Conservation (phyloP, 2,113 vertebrate species). For the Neolamprologus ventralis region DNA sequence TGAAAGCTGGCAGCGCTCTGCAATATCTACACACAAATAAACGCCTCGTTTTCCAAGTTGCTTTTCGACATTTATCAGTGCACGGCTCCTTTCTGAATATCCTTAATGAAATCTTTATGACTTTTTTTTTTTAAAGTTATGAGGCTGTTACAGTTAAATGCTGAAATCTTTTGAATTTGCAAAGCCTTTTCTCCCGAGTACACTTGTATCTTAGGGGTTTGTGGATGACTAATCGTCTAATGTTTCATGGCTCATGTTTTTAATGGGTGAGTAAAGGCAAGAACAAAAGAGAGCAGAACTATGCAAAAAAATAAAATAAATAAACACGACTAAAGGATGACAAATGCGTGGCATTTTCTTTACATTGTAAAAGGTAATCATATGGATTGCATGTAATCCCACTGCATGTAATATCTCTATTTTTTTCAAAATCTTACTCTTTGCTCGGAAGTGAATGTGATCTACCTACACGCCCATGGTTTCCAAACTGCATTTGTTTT, state of each 20-base stretch:
- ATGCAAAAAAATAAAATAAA: neutral
- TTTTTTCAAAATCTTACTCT: neutral
- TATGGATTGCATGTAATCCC: conserved; percentile 7
- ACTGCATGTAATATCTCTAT: neutral
- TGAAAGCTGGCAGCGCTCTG: conserved; percentile 22
- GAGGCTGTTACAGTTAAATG: conserved; percentile 15
- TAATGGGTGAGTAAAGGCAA: neutral
- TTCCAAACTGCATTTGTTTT: conserved; percentile 14
- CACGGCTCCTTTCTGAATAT: conserved; percentile 15
- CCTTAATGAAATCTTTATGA: conserved; percentile 19
- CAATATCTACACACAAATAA: conserved; percentile 23
- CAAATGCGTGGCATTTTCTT: neutral
- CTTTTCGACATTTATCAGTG: conserved; percentile 18
- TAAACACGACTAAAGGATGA: neutral
- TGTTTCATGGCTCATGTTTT: conserved; percentile 19
- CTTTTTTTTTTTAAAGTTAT: neutral
- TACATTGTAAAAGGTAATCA: neutral
- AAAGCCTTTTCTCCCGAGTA: neutral
- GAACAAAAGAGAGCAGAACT: neutral
- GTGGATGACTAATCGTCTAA: conserved; percentile 15
- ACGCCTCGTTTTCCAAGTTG: conserved; percentile 7
- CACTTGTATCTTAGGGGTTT: neutral
- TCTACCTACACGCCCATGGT: conserved; percentile 1
- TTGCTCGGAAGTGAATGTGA: conserved; percentile 1
- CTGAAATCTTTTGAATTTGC: neutral